Evolutionary conservation across 1,140 invertebrate species (phyloP), one percentile per base, ranked within the genome.

Genomic region (Euwallacea fornicatus): DNA sequence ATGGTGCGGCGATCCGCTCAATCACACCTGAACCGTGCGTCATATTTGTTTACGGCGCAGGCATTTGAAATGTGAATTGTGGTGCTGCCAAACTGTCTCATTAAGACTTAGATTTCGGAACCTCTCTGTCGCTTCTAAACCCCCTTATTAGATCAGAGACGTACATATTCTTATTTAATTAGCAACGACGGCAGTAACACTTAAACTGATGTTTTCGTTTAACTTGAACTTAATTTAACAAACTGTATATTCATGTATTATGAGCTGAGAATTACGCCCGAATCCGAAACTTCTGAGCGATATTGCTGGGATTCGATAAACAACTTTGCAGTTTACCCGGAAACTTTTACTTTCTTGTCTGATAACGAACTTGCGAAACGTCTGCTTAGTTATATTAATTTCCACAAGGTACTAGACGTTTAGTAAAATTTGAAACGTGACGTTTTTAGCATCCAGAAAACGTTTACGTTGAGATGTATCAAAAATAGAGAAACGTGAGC

Each of bases 401-500:
- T 50, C 46, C 46, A 50, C 9, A 50, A 10, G 46, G 13, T 11
- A 50, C 9, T 50, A 11, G 46, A 50, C 46, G 46, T 50, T 50
- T 50, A 50, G 13, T 50, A 50, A 11, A 10, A 13, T 50, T 13
- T 50, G 9, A 50, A 50, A 50, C 46, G 21, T 33, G 21, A 33
- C 21, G 21, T 33, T 33, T 33, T 33, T 13, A 50, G 46, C 46
- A 50, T 13, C 13, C 46, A 50, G 9, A 50, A 10, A 50, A 33
- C 21, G 21, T 60, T 33, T 60, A 60, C 13, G 41, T 59, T 60
- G 13, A 63, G 13, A 16, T 8, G 13, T 21, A 7, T 8, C 43
- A 21, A 42, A 15, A 63, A 63, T 47, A 15, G 46, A 50, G 15
- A 43, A 10, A 42, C 33, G 61, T 47, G 61, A 47, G 46, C 15